Evolutionary conservation across 1,140 invertebrate species (phyloP).

Genomic region (Magallana gigas): DNA sequence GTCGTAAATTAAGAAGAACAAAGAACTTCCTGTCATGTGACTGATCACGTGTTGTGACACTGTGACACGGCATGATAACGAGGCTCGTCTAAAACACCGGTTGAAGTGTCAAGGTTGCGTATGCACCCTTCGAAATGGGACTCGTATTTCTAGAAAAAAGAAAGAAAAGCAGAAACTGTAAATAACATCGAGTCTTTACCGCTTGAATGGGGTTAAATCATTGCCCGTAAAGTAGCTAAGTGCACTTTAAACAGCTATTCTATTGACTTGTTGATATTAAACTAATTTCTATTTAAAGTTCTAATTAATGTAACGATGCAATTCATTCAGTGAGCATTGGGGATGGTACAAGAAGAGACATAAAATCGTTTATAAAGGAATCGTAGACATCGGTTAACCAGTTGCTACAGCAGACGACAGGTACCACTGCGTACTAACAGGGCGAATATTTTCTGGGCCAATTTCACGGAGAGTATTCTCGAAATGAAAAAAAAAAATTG

Average conservation of each 20-base stretch:
- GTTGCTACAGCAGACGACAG: background rate
- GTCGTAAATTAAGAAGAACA: slow-evolving; percentile 8
- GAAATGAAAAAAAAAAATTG: background rate
- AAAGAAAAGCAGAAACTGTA: background rate
- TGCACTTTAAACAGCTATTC: background rate
- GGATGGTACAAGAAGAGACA: background rate
- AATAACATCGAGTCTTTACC: no score
- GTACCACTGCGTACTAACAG: background rate
- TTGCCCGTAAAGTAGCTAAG: background rate
- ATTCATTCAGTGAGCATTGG: background rate
- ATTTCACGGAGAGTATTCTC: background rate
- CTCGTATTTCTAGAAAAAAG: background rate
- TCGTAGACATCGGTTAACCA: background rate
- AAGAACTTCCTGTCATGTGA: slow-evolving; percentile 19
- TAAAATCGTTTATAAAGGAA: background rate
- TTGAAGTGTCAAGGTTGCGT: slow-evolving; percentile 15
- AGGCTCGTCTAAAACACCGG: slow-evolving; percentile 3
- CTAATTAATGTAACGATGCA: no score
- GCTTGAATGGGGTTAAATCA: no score
- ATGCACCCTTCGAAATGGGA: slow-evolving; percentile 21
- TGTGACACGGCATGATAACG: slow-evolving; percentile 18
- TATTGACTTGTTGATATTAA: no score
- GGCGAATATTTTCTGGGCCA: background rate
- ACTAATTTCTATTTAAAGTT: no score
- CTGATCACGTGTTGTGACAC: slow-evolving; percentile 17